These are phyloP conservation scores for Gavia stellata DNA, from an alignment of 2,113 vertebrate species.

Conservation along the genomic window DNA sequence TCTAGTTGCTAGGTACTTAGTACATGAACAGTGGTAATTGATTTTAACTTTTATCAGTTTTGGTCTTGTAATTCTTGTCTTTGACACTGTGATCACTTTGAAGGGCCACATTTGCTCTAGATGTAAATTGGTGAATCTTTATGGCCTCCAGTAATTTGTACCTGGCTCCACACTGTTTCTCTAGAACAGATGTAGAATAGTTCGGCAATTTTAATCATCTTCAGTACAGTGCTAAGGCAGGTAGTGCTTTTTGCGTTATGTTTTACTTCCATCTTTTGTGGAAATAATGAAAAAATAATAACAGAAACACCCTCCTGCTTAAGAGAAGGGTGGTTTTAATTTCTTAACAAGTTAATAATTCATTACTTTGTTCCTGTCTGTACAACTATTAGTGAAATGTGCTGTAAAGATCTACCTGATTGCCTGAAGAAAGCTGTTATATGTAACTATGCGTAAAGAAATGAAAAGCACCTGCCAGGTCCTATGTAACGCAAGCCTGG, in stretches of 20 bases:
- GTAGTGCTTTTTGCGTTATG: rapidly evolving
- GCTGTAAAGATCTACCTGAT: neutral
- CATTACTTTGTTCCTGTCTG: neutral
- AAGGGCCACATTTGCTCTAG: neutral
- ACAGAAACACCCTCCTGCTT: neutral
- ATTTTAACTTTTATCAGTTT: neutral
- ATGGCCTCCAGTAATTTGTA: neutral
- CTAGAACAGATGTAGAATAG: neutral
- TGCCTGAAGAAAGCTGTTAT: neutral
- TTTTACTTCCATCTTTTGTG: neutral
- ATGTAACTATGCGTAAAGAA: neutral
- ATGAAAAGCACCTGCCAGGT: neutral
- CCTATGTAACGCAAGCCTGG: neutral
- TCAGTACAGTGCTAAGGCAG: neutral
- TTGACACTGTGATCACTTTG: neutral
- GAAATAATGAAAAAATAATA: neutral
- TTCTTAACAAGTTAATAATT: neutral
- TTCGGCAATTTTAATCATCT: neutral
- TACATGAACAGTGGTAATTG: neutral
- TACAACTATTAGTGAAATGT: neutral
- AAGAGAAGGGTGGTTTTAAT: neutral
- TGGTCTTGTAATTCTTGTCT: neutral
- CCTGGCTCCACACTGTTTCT: neutral
- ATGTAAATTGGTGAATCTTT: neutral
- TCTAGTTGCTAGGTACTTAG: neutral